Base-by-base conservation (phyloP, 2,888 invertebrate species). In the Arctia plantaginis region DNA sequence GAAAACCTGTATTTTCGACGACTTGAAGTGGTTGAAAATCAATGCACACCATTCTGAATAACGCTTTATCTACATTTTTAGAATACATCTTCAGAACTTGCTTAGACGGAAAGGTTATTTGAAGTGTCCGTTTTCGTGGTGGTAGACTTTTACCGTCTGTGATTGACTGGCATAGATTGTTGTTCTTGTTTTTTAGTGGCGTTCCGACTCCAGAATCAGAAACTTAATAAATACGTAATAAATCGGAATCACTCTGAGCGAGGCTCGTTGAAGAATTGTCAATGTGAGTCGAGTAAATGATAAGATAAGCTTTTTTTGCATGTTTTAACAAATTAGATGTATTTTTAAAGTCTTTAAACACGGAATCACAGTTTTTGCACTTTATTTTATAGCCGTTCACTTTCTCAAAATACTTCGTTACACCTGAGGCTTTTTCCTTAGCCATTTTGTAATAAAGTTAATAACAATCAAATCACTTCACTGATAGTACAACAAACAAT, bases 1-100 rank as follows among this genome's bases (percentile, higher is more conserved):
- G 74, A 74, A 77, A 77, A 71, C 74, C 69, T 69, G 44, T 69
- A 74, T 74, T 77, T 74, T 77, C 74, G 66, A 77, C 73, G 47
- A 77, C 35, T 68, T 72, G 72, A 71, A 77, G 66, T 66, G 72
- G 69, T 69, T 72, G 75, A 64, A 72, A 73, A 70, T 76, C 73
- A 68, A 71, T 59, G 41, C 73, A 73, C 35, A 73, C 69, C 74
- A 74, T 74, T 71, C 59, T 70, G 51, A 71, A 18, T 74, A 74
- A 71, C 67, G 66, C 74, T 71, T 67, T 71, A 66, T 71, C 71
- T 39, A 74, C 67, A 69, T 71, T 74, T 71, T 69, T 74, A 44
- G 75, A 75, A 59, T 69, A 69, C 59, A 75, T 33, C 69, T 72
- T 72, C 69, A 75, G 20, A 75, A 72, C 72, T 66, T 72, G 69